Evolutionary conservation across 1,140 invertebrate genomes (phyloP).

Genomic region (Camponotus vicinus): DNA sequence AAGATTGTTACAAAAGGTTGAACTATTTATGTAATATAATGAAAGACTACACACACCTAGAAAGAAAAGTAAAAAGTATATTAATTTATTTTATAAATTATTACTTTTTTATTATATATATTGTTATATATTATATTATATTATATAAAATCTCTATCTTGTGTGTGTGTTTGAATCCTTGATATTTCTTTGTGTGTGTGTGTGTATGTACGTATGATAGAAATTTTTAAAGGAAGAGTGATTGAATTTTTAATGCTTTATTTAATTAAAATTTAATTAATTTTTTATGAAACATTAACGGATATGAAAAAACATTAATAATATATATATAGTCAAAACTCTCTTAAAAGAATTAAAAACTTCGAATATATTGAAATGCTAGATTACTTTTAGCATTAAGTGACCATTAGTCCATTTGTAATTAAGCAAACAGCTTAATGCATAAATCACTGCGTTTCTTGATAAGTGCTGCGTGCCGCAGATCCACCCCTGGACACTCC

Average conservation of each 20-base stretch:
- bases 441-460: conserved; percentile 47
- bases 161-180: background rate
- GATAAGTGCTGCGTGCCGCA: conserved; percentile 57
- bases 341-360: conserved; percentile 7
- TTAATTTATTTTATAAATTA: background rate
- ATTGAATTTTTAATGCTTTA: background rate
- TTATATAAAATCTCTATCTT: too few species aligned
- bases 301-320: too few species aligned
- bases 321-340: too few species aligned
- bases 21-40: background rate
- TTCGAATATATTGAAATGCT: conserved; percentile 11
- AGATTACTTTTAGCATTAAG: conserved; percentile 25
- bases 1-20: background rate
- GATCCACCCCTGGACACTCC: conserved; percentile 55
- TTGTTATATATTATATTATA: too few species aligned
- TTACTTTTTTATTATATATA: background rate
- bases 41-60: background rate
- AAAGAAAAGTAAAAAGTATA: background rate
- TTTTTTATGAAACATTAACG: conserved; percentile 18
- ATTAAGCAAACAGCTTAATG: conserved; percentile 51
- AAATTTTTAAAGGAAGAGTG: background rate
- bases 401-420: conserved; percentile 33
- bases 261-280: conserved; percentile 28
- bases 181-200: background rate
- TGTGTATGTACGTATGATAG: background rate